Base-by-base conservation (phyloP, 2,888 invertebrate genomes). In the Euspilapteryx auroguttella region DNA sequence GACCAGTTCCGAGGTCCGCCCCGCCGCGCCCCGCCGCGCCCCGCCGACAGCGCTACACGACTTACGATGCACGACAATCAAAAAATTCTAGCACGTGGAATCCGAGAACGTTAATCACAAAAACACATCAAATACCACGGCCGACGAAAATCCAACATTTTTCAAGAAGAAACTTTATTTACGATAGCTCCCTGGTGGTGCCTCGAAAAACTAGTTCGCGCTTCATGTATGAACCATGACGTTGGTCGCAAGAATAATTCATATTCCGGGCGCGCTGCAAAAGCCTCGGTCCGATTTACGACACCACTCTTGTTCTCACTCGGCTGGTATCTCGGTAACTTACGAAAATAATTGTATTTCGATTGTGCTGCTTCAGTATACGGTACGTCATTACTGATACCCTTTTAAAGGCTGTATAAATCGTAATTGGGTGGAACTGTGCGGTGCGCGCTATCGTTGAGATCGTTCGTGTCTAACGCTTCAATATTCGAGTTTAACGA, bases 221-320 rank as follows among this genome's bases (percentile, higher is more conserved):
- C 66, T 75, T 76, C 71, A 76, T 71, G 75, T 75, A 71, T 76
- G 75, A 76, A 73, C 68, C 73, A 73, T 73, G 71, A 63, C 61
- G 61, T 66, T 47, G 47, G 48, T n/a, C n/a, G n/a, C n/a, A n/a
- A n/a, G 68, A 71, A 73, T 76, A 76, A 75, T 76, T 77, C 71
- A 77, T 76, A 69, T 71, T 73, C 71, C 49, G 62, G 61, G 61
- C 65, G 69, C 68, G 63, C 65, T 62, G 63, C 65, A 62, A 73
- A 66, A 63, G 63, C 61, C 61, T 59, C 51, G 50, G 42, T 47
- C 49, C 55, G 62, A 71, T 69, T 69, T 69, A 71, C 55, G 59
- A 51, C 42, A 56, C 50, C 55, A 47, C 53, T 53, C 56, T 53
- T 57, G 55, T 55, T 56, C 57, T 57, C 52, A 52, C 51, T 49